Conservation (phyloP, 2,797 vertebrate genomes). For the Lagocephalus sceleratus region DNA sequence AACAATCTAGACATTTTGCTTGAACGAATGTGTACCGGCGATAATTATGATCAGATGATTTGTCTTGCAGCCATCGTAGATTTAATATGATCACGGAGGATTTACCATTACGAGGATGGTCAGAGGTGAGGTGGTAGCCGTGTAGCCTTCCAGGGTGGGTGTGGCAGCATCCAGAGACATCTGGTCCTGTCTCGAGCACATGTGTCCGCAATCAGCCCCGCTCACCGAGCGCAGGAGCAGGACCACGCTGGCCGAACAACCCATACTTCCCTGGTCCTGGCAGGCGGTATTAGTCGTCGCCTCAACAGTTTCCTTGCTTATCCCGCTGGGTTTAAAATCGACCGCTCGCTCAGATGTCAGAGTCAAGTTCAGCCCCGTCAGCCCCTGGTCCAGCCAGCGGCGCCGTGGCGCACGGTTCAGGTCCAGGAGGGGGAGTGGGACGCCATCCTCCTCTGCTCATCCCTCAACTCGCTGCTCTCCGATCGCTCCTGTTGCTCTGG, state of each 20-base stretch:
- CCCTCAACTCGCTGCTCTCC: conserved; percentile 26
- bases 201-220: conserved; percentile 90
- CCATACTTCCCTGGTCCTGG: conserved; percentile 76
- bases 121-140: conserved; percentile 77
- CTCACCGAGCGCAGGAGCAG: conserved; percentile 91
- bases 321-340: conserved; percentile 11
- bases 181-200: conserved; percentile 87
- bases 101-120: conserved; percentile 93
- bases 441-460: conserved; percentile 31
- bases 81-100: conserved; percentile 4
- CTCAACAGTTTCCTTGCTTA: conserved; percentile 14
- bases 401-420: conserved; percentile 26
- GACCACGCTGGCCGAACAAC: conserved; percentile 93
- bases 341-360: background rate
- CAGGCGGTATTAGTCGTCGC: conserved; percentile 24
- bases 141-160: conserved; percentile 86
- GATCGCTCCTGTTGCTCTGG: conserved; percentile 73
- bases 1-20: background rate
- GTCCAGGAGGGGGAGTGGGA: conserved; percentile 14
- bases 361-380: conserved; percentile 7
- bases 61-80: no score
- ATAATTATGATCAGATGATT: no score
- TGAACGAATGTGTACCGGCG: no score
- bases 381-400: conserved; percentile 62
- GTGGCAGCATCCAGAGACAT: conserved; percentile 84